These are phyloP conservation scores for Acanthurus tractus DNA, from an alignment of 2,797 vertebrate species.

Conservation along the genomic window DNA sequence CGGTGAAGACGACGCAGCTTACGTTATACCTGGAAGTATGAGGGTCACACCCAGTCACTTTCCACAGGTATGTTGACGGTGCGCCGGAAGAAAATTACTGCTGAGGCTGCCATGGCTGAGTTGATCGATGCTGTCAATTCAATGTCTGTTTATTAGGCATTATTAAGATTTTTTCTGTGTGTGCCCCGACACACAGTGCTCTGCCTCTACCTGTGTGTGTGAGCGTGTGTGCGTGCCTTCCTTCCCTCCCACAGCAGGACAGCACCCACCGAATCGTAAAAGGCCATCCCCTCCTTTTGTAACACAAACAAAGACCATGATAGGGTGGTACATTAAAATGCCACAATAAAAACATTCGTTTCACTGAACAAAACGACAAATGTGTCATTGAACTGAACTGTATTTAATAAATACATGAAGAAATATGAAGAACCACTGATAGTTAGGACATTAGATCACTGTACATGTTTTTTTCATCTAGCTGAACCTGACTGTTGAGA, in stretches of 20 bases:
- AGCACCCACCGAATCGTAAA: not conserved
- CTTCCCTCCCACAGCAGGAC: not conserved
- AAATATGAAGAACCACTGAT: not conserved
- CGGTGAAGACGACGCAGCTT: no score
- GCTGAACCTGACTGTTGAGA: no score
- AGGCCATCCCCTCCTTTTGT: not conserved
- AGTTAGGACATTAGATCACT: not conserved
- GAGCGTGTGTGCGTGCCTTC: no score
- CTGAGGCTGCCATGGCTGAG: not conserved
- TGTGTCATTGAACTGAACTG: no score
- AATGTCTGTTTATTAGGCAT: no score
- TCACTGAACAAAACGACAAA: no score
- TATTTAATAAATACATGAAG: no score
- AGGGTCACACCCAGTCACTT: conserved; percentile 31
- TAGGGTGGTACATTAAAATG: no score
- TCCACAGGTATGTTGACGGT: not conserved
- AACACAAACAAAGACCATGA: not conserved
- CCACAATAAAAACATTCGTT: no score
- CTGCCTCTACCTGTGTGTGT: not conserved
- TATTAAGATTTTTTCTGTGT: no score
- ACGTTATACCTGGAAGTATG: not conserved
- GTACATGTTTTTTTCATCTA: not conserved
- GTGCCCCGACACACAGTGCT: no score
- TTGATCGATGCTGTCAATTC: no score
- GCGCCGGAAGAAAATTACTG: not conserved